phyloP scores from a whole-genome alignment of 1,140 invertebrate species.

The Potamilus streckersoni region DNA sequence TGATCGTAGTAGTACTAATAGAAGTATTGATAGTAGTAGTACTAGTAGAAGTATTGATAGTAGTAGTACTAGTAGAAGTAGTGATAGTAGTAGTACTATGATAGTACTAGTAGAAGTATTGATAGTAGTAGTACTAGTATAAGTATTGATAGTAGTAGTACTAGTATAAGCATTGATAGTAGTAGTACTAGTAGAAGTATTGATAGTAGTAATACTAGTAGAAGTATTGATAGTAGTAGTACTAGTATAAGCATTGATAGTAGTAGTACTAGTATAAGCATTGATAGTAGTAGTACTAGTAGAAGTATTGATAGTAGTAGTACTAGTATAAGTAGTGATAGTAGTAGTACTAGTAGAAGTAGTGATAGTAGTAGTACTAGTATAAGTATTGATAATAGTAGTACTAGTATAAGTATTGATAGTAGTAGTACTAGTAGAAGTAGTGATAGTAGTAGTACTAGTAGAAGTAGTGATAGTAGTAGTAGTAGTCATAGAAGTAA shows the following conservation, averaged over 20 bases:
- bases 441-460: not conserved
- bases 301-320: not conserved
- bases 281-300: not conserved
- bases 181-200: not conserved
- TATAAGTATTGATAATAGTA: not conserved
- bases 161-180: not conserved
- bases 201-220: slow-evolving; percentile 1
- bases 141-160: not conserved
- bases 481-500: not conserved
- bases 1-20: no score
- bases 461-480: not conserved
- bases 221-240: not conserved
- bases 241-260: not conserved
- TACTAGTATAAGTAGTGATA: no score
- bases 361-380: not conserved
- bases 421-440: not conserved
- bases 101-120: not conserved
- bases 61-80: no score
- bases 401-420: not conserved
- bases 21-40: no score
- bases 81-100: not conserved
- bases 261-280: not conserved
- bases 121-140: not conserved
- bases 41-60: no score
- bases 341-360: not conserved